Base-by-base conservation (phyloP, 2,888 invertebrate genomes). In the Noctua fimbriata region DNA sequence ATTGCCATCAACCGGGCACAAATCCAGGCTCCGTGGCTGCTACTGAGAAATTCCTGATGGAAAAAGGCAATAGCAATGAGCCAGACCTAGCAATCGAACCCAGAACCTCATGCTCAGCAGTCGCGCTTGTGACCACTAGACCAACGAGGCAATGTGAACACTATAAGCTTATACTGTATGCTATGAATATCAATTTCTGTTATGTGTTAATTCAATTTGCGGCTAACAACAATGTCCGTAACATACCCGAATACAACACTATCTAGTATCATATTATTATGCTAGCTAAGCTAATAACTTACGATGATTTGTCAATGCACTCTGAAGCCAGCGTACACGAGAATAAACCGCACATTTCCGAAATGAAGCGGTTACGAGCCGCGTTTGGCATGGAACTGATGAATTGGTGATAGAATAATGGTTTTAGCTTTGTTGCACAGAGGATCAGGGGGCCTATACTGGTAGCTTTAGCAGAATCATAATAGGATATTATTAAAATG, bases 251-350 rank as follows among this genome's bases (percentile, higher is more conserved):
- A 32, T 28, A 82, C 63, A 69, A 36, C 16, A 78, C 28, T 70
- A 36, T 32, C 32, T 44, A 71, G 14, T 79, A 69, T 32, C 36
- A 36, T 36, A 36, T 36, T 36, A 36, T 5, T 5, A 36, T 36
- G n/a, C 9, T n/a, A 18, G 44, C 10, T 12, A 4, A 52, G 60
- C 41, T 69, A 69, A 55, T 72, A 52, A 12, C 44, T 18, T 41
- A 60, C n/a, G 65, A 44, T 58, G n/a, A 65, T 41, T 58, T 49
- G 69, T 78, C 83, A 83, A 36, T 83, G 72, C 49, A 69, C 79
- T 52, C 32, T 44, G 28, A 10, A 70, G 67, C 49, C 16, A 1
- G 28, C 18, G 58, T 58, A 41, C 47, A 32, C 9, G 2, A 36
- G 55, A 82, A 67, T 69, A 36, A 82, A 69, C 83, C 81, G 49